Conservation (phyloP, 2,797 vertebrate genomes). For the Poecilia gillii region DNA sequence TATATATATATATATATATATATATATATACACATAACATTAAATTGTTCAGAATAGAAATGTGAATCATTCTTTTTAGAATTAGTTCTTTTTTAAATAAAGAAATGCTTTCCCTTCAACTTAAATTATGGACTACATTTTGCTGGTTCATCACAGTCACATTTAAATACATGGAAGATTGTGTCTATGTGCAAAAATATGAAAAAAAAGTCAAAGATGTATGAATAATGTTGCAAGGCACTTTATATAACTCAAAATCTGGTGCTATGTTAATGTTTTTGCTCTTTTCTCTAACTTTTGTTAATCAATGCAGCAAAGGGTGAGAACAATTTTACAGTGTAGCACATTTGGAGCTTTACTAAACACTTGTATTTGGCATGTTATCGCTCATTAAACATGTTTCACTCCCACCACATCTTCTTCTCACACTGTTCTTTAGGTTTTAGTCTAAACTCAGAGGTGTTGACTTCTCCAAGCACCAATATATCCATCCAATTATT, state of each 20-base stretch:
- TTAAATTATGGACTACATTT: too few species aligned
- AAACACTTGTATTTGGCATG: neutral
- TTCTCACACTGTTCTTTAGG: neutral
- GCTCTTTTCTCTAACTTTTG: neutral
- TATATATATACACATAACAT: too few species aligned
- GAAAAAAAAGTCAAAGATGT: too few species aligned
- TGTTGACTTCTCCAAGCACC: neutral
- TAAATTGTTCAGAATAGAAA: too few species aligned
- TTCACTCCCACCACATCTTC: neutral
- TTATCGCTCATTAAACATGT: neutral
- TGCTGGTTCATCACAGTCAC: too few species aligned
- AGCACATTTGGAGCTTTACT: neutral
- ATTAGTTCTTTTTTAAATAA: too few species aligned
- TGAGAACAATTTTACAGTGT: neutral
- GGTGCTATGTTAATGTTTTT: neutral
- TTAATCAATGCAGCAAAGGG: neutral
- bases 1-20: too few species aligned
- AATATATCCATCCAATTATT: neutral
- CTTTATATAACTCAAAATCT: neutral
- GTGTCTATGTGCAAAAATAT: too few species aligned
- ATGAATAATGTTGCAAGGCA: too few species aligned
- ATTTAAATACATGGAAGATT: too few species aligned
- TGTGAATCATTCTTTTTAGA: too few species aligned
- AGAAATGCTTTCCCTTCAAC: too few species aligned
- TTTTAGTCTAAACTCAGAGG: neutral